These are phyloP conservation scores for Akabosia matsudoensis DNA, from an alignment of 1,140 invertebrate species.

Conservation along the genomic window DNA sequence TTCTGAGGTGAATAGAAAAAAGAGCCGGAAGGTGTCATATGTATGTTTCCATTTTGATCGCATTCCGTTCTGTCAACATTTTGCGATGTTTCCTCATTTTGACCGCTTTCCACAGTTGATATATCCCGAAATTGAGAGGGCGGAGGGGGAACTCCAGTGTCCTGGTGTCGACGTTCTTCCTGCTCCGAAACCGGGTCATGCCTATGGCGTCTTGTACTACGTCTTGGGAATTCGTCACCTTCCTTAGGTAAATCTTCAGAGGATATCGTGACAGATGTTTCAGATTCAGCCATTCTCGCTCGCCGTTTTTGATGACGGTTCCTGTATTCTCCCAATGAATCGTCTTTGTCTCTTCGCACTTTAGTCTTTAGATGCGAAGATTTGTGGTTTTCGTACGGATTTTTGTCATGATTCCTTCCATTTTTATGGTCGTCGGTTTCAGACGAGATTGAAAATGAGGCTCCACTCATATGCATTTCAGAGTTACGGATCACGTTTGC, in stretches of 20 bases:
- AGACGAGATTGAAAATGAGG: not conserved
- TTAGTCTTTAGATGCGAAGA: not conserved
- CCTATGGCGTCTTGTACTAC: too few species aligned
- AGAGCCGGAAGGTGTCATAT: not conserved
- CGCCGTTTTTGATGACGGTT: not conserved
- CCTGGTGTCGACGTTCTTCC: too few species aligned
- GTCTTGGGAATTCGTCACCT: too few species aligned
- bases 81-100: too few species aligned
- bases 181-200: not conserved
- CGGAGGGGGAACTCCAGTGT: not conserved
- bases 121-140: not conserved
- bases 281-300: not conserved
- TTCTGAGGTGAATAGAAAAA: constrained; percentile 2
- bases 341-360: too few species aligned
- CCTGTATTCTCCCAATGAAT: not conserved
- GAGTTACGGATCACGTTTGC: constrained; percentile 5
- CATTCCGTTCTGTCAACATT: not conserved
- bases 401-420: not conserved
- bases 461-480: not conserved
- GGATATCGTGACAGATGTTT: not conserved
- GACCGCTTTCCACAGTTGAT: not conserved
- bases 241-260: not conserved
- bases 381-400: too few species aligned
- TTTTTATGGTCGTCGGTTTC: not conserved
- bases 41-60: not conserved